These are phyloP conservation scores for Lordiphosa collinella DNA, from an alignment of 1,140 invertebrate genomes.

Conservation along the genomic window DNA sequence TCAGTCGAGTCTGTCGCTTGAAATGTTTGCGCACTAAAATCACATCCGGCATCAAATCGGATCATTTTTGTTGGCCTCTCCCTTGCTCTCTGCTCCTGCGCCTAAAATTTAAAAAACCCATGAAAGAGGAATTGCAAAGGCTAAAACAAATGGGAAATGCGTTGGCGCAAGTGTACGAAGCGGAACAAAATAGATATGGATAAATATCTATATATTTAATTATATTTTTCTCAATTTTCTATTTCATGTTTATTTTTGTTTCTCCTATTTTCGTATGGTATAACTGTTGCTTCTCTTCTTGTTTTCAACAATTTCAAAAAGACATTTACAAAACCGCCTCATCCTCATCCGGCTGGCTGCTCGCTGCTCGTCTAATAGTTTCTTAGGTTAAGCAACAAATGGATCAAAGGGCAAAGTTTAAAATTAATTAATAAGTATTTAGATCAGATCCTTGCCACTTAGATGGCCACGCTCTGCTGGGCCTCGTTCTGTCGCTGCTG, in stretches of 20 bases:
- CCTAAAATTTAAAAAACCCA: too few relatives aligned
- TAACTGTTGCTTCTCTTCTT: constrained; percentile 40
- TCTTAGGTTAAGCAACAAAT: constrained; percentile 7
- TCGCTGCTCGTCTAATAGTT: constrained; percentile 8
- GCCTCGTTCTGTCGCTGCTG: constrained; percentile 60
- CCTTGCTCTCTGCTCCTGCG: too few relatives aligned
- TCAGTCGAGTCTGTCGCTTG: too few relatives aligned
- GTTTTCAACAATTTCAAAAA: constrained; percentile 55
- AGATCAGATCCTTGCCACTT: constrained; percentile 34
- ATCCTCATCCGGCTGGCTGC: constrained; percentile 7
- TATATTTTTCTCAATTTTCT: constrained; percentile 44
- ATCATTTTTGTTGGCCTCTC: too few relatives aligned
- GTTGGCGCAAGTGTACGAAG: too few relatives aligned
- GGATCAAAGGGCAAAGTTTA: constrained; percentile 43
- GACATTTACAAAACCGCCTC: constrained; percentile 50
- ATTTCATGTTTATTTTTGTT: constrained; percentile 63
- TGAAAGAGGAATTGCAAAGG: too few relatives aligned
- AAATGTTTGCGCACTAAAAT: too few relatives aligned
- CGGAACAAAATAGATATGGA: too few relatives aligned
- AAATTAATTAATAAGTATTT: constrained; percentile 70
- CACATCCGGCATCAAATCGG: too few relatives aligned
- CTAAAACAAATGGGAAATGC: too few relatives aligned
- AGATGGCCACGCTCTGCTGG: constrained; percentile 55
- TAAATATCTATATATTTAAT: too few relatives aligned
- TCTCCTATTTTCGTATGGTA: constrained; percentile 46